Evolutionary conservation across 2,888 invertebrate species (phyloP).

Genomic region (Pegoplata infirma): DNA sequence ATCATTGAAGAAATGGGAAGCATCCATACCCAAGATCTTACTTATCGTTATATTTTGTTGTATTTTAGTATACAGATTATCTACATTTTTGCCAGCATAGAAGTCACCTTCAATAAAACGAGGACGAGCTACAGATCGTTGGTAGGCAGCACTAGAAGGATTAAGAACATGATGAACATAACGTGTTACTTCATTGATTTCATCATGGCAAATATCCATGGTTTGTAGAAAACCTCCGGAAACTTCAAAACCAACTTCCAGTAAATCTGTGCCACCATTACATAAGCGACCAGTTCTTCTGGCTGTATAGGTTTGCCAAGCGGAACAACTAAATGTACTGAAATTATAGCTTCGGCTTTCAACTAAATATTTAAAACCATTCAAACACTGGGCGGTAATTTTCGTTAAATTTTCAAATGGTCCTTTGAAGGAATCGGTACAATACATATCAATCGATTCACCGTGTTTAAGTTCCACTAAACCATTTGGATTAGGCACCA

Average conservation of each 20-base stretch:
- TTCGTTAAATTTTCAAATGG: slow-evolving; percentile 63
- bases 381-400: slow-evolving; percentile 70
- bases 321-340: slow-evolving; percentile 72
- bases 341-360: slow-evolving; percentile 69
- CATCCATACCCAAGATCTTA: slow-evolving; percentile 72
- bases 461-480: slow-evolving; percentile 67
- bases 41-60: slow-evolving; percentile 75
- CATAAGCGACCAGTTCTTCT: slow-evolving; percentile 71
- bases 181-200: slow-evolving; percentile 73
- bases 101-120: slow-evolving; percentile 73
- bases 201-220: slow-evolving; percentile 77
- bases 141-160: slow-evolving; percentile 76
- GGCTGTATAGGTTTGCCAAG: slow-evolving; percentile 70
- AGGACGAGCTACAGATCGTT: slow-evolving; percentile 76
- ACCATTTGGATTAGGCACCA: slow-evolving; percentile 69
- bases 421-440: slow-evolving; percentile 65
- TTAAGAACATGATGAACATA: slow-evolving; percentile 77
- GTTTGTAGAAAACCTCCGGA: slow-evolving; percentile 71
- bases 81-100: slow-evolving; percentile 73
- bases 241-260: slow-evolving; percentile 77
- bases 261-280: slow-evolving; percentile 69
- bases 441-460: slow-evolving; percentile 71
- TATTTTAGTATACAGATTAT: slow-evolving; percentile 72
- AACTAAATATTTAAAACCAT: slow-evolving; percentile 67
- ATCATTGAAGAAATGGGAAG: slow-evolving; percentile 68